Percentiles rank a stretch among this genome's conserved stretches.
These are phyloP conservation scores for Achroia grisella DNA, from an alignment of 1,140 invertebrate species.

Conservation along the genomic window DNA sequence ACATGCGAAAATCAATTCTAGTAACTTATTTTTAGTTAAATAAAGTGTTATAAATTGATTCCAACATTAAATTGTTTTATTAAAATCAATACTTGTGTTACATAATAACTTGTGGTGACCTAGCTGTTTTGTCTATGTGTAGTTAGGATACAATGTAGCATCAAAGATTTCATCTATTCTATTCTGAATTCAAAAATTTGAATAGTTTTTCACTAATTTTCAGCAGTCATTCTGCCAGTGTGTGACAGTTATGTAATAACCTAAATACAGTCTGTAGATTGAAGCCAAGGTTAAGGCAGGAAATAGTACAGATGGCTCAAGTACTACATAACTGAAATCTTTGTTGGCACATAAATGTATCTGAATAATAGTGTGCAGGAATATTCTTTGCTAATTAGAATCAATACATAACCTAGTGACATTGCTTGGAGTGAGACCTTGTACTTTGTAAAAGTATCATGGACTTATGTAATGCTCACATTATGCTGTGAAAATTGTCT, in stretches of 20 bases:
- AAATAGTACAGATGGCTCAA: not conserved
- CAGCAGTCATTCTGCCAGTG: conserved; percentile 1
- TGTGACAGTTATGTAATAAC: conserved; percentile 20
- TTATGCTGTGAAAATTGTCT: conserved; percentile 38
- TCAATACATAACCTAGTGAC: conserved; percentile 18
- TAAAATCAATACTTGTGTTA: conserved; percentile 40
- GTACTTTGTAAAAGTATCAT: conserved; percentile 20
- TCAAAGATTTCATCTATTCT: not conserved
- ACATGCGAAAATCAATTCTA: conserved; percentile 58
- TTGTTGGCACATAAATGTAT: not conserved
- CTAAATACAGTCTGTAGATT: conserved; percentile 3
- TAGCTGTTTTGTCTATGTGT: conserved; percentile 7
- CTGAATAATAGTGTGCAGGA: not conserved
- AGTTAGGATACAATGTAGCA: conserved; percentile 7
- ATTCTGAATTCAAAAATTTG: conserved; percentile 2
- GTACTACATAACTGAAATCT: not conserved
- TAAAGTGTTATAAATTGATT: conserved; percentile 69
- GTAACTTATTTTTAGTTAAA: conserved; percentile 73
- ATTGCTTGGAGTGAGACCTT: conserved; percentile 31
- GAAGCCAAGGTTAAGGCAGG: conserved; percentile 14
- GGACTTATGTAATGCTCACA: conserved; percentile 28
- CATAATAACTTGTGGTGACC: conserved; percentile 31
- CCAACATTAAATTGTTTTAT: conserved; percentile 62
- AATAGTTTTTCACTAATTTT: not conserved
- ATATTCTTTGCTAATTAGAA: not conserved